Percentiles rank a stretch among this genome's conserved stretches.
phyloP scores from a whole-genome alignment of 2,888 invertebrate genomes.

The Amphipyra tragopoginis region DNA sequence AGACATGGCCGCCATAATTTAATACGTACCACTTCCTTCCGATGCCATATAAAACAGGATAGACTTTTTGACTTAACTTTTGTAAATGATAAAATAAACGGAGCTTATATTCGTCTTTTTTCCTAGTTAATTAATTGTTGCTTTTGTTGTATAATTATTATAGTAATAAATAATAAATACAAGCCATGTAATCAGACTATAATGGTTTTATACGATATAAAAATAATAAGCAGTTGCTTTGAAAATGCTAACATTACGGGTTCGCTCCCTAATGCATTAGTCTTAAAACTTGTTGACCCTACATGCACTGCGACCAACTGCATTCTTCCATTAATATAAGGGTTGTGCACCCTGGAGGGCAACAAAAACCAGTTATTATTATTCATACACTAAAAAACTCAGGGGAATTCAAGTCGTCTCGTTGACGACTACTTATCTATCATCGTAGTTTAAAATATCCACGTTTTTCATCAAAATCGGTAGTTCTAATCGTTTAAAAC shows the following conservation, averaged over 20 bases:
- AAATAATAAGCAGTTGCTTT: slow-evolving; percentile 21
- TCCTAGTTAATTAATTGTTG: no score
- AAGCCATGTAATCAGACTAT: not conserved
- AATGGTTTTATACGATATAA: slow-evolving; percentile 4
- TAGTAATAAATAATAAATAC: no score
- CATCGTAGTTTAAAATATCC: slow-evolving; percentile 73
- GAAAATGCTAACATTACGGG: slow-evolving; percentile 29
- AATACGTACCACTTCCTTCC: slow-evolving; percentile 88
- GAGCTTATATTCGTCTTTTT: no score
- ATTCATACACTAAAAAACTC: slow-evolving; percentile 74
- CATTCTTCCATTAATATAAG: slow-evolving; percentile 83
- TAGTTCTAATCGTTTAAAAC: slow-evolving; percentile 78
- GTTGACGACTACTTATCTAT: slow-evolving; percentile 79
- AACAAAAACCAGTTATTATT: slow-evolving; percentile 84
- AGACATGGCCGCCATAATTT: slow-evolving; percentile 78
- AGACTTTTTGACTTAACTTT: slow-evolving; percentile 48
- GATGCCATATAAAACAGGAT: slow-evolving; percentile 82
- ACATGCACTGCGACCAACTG: slow-evolving; percentile 82
- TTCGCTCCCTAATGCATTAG: slow-evolving; percentile 66
- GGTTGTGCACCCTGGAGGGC: slow-evolving; percentile 84
- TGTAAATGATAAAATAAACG: slow-evolving; percentile 22
- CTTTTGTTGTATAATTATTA: no score
- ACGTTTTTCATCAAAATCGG: slow-evolving; percentile 69
- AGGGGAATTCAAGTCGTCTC: slow-evolving; percentile 71
- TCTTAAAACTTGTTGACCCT: slow-evolving; percentile 82